Base-by-base conservation (phyloP, 2,888 invertebrate genomes). In the Mystacides longicornis region DNA sequence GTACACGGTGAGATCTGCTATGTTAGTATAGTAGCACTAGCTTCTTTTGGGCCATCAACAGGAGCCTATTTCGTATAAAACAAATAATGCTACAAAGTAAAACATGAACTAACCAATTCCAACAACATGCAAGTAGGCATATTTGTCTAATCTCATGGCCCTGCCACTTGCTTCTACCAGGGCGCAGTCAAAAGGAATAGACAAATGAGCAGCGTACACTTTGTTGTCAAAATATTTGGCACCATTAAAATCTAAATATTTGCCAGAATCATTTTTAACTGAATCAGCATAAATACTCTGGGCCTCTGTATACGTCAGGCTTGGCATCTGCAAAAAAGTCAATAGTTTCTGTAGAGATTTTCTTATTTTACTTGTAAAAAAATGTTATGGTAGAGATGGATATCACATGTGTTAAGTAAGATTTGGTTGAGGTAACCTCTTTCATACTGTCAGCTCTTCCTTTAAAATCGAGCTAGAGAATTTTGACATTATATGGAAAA, bases 111-210 rank as follows among this genome's bases (percentile, higher is more conserved):
- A 63, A 64, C 83, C 83, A 43, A 81, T 78, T 9, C 86, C 86
- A 27, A 86, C 80, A 9, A 86, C 75, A 66, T 86, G 85, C 1
- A 86, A 62, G 62, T 76, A 86, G 0, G 82, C 85, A 5, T 71
- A 69, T 23, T 73, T 80, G 20, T 69, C 73, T 2, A 66, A 71
- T 0, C 69, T 69, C 14, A 67, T 67, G 0, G 81, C 83, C n/a
- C 85, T 71, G 0, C 71, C 67, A 57, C 84, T 78, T 0, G 83
- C 82, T 55, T 86, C 86, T n/a, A 84, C 63, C 1, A 86, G 65
- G 21, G 83, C 70, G 9, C 80, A 78, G 61, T 86, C 86, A 3
- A 83, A 79, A 1, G 80, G 68, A 5, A 83, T 71, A 23, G 75
- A 69, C 46, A 81, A 67, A 33, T 83, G 70, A 61, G 77, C 78